These are phyloP conservation scores for Drosophila sulfurigaster DNA, from an alignment of 1,140 invertebrate species.

Conservation along the genomic window DNA sequence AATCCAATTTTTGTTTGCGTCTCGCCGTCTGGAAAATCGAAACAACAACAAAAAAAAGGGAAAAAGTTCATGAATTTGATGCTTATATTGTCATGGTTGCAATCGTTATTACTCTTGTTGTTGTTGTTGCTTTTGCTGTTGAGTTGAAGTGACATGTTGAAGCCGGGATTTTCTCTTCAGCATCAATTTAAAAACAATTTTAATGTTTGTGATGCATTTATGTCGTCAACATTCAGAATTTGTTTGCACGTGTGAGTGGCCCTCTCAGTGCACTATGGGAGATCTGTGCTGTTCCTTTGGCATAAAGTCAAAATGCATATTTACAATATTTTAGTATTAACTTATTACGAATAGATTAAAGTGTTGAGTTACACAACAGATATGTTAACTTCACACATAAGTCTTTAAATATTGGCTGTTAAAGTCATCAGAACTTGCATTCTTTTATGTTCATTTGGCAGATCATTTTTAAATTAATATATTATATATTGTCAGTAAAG, in stretches of 20 bases:
- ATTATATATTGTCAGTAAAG: no score
- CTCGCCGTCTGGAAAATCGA: slow-evolving; percentile 6
- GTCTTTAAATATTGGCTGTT: no score
- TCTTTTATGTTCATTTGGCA: no score
- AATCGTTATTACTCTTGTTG: neutral
- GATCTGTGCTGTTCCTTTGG: no score
- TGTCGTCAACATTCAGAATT: slow-evolving; percentile 42
- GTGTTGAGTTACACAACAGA: no score
- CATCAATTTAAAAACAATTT: slow-evolving; percentile 69
- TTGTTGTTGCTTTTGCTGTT: slow-evolving; percentile 4
- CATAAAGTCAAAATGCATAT: no score
- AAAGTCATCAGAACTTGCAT: no score
- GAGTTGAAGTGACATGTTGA: slow-evolving; percentile 30
- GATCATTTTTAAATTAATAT: no score
- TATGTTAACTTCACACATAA: no score
- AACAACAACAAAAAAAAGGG: neutral
- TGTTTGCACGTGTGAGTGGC: slow-evolving; percentile 25
- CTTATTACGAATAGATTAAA: no score
- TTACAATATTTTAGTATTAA: no score
- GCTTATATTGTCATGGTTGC: slow-evolving; percentile 2
- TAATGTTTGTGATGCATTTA: slow-evolving; percentile 52
- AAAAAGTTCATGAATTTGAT: slow-evolving; percentile 1
- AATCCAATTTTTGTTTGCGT: slow-evolving; percentile 10
- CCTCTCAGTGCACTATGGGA: neutral
- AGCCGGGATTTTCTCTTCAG: slow-evolving; percentile 50